Percentiles rank a stretch among this genome's conserved stretches.
phyloP scores from a whole-genome alignment of 1,140 invertebrate genomes.

The Paraescarpia echinospica region DNA sequence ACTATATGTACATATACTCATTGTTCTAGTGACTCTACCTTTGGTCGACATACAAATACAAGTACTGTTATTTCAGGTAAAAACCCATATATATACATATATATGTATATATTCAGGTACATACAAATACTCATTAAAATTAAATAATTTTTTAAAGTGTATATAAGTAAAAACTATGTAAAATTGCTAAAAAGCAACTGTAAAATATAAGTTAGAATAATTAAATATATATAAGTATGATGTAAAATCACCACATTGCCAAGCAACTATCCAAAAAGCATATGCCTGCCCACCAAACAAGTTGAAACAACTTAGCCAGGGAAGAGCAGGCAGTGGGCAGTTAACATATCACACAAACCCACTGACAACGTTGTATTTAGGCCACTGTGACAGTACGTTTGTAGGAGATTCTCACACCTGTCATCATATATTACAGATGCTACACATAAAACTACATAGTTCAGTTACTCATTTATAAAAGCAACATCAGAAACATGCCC shows the following conservation, averaged over 20 bases:
- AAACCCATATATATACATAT: too few species aligned
- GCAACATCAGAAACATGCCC: not conserved
- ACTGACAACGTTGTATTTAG: too few species aligned
- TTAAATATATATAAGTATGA: too few species aligned
- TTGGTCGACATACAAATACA: not conserved
- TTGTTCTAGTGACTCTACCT: not conserved
- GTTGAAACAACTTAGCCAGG: too few species aligned
- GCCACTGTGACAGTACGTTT: not conserved
- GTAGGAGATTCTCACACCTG: not conserved
- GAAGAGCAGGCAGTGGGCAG: too few species aligned
- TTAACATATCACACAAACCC: not conserved
- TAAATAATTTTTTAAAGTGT: too few species aligned
- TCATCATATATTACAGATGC: not conserved
- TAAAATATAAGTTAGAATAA: too few species aligned
- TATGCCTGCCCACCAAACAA: not conserved
- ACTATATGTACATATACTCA: not conserved
- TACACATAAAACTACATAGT: not conserved
- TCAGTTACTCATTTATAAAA: not conserved
- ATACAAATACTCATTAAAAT: too few species aligned
- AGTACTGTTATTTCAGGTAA: not conserved
- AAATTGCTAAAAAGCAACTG: too few species aligned
- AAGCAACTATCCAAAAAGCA: not conserved
- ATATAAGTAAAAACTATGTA: too few species aligned
- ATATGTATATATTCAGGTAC: too few species aligned
- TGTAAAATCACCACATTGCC: not conserved